A percentile compares a stretch with the other conserved stretches of the same genome.
These are phyloP conservation scores for Mirounga angustirostris DNA, from an alignment of 2,113 vertebrate genomes.

Conservation along the genomic window DNA sequence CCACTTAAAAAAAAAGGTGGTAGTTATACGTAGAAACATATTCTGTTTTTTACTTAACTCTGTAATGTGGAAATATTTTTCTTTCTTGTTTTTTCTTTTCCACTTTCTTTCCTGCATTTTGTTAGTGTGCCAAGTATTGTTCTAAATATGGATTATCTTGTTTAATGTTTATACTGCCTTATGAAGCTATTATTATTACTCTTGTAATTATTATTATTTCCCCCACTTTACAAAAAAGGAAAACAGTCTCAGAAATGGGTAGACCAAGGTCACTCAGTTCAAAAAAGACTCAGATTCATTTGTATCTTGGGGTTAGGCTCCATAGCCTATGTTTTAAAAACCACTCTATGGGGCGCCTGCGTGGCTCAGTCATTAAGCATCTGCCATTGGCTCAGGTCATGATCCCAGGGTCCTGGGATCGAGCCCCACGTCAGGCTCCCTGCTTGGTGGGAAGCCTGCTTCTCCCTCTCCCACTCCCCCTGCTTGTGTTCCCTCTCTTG, in stretches of 20 bases:
- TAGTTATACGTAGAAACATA: not conserved
- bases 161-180: not conserved
- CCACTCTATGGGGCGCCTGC: not conserved
- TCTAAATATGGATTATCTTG: not conserved
- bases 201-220: not conserved
- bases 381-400: too few species aligned
- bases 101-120: not conserved
- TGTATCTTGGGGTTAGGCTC: not conserved
- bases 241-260: not conserved
- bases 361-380: too few species aligned
- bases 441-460: too few species aligned
- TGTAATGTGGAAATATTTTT: not conserved
- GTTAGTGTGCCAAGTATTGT: not conserved
- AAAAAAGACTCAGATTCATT: not conserved
- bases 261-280: not conserved
- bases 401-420: too few species aligned
- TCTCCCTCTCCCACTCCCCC: too few species aligned
- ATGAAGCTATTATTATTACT: not conserved
- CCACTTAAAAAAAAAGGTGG: not conserved
- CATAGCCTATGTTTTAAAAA: not conserved
- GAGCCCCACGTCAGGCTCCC: too few species aligned
- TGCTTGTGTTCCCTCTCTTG: too few species aligned
- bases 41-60: not conserved
- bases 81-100: not conserved
- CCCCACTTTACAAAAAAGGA: not conserved